phyloP scores from a whole-genome alignment of 2,797 vertebrate genomes.

The Naso thynnoides region DNA sequence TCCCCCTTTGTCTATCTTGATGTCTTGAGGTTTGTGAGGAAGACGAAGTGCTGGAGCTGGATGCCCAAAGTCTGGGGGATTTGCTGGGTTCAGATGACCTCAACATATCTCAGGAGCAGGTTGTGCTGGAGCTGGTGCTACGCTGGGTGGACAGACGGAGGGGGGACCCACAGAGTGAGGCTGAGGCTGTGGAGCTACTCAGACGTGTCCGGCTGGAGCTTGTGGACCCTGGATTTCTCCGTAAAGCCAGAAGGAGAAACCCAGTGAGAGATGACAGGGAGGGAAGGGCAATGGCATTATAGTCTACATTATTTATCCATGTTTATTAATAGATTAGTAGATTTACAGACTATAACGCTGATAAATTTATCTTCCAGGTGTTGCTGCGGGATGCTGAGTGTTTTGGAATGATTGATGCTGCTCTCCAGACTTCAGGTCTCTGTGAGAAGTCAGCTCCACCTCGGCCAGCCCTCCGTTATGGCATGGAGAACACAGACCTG shows the following conservation, averaged over 20 bases:
- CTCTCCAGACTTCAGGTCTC: slow-evolving; percentile 83
- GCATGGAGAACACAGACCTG: slow-evolving; percentile 91
- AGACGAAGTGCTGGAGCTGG: slow-evolving; percentile 90
- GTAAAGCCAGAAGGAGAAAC: slow-evolving; percentile 88
- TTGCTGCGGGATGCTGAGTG: slow-evolving; percentile 83
- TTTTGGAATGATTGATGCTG: slow-evolving; percentile 86
- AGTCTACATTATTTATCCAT: background rate
- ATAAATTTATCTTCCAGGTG: slow-evolving; percentile 54
- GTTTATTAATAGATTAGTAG: background rate
- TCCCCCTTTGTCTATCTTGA: too few species aligned
- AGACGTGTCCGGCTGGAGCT: slow-evolving; percentile 88
- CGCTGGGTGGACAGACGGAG: slow-evolving; percentile 87
- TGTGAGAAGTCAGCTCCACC: slow-evolving; percentile 74
- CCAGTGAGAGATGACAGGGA: slow-evolving; percentile 71
- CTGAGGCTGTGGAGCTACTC: slow-evolving; percentile 84
- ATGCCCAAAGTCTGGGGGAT: slow-evolving; percentile 85
- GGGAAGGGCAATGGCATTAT: background rate
- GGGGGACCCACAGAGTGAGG: slow-evolving; percentile 71
- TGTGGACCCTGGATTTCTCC: slow-evolving; percentile 88
- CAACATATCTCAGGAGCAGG: slow-evolving; percentile 91
- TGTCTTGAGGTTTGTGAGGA: slow-evolving; percentile 86
- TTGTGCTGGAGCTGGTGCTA: slow-evolving; percentile 89
- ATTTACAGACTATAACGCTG: background rate
- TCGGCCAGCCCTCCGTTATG: slow-evolving; percentile 87
- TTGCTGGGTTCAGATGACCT: slow-evolving; percentile 91